These are phyloP conservation scores for Tenualosa ilisha DNA, from an alignment of 2,797 vertebrate genomes.

Conservation along the genomic window DNA sequence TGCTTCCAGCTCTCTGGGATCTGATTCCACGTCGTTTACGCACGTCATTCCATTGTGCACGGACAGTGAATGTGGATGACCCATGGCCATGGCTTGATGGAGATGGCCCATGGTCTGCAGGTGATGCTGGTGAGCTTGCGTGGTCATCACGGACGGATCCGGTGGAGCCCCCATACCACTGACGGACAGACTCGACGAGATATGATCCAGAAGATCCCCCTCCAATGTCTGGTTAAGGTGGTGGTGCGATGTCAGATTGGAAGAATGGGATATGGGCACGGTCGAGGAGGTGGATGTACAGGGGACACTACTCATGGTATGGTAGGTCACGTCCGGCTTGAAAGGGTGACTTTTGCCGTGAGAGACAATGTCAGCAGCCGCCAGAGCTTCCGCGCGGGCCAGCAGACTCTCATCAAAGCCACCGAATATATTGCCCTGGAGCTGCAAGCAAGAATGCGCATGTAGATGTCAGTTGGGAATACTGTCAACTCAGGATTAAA, in stretches of 20 bases:
- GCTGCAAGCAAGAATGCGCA: constrained; percentile 87
- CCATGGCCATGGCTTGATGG: constrained; percentile 87
- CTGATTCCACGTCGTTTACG: constrained; percentile 84
- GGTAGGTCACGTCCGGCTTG: constrained; percentile 91
- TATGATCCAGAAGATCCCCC: constrained; percentile 89
- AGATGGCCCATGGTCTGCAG: constrained; percentile 88
- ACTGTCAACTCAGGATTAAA: constrained; percentile 87
- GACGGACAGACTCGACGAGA: constrained; percentile 83
- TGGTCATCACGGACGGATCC: constrained; percentile 78
- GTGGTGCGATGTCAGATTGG: constrained; percentile 76
- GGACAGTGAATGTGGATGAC: constrained; percentile 77
- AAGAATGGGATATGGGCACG: constrained; percentile 82
- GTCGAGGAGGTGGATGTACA: constrained; percentile 83
- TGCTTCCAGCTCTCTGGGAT: constrained; percentile 92
- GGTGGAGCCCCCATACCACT: constrained; percentile 81
- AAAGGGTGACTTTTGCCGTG: constrained; percentile 90
- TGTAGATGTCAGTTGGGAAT: constrained; percentile 92
- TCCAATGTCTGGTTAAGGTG: constrained; percentile 85
- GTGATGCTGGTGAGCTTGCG: constrained; percentile 81
- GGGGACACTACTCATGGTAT: constrained; percentile 93
- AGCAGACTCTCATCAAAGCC: constrained; percentile 97
- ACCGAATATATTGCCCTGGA: constrained; percentile 97
- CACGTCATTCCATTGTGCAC: constrained; percentile 80
- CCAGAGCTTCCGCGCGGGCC: constrained; percentile 95
- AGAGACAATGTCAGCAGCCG: constrained; percentile 89